Evolutionary conservation across 2,888 invertebrate species (phyloP), one percentile per base, ranked within the genome.

Genomic region (Cataglyphis livida): DNA sequence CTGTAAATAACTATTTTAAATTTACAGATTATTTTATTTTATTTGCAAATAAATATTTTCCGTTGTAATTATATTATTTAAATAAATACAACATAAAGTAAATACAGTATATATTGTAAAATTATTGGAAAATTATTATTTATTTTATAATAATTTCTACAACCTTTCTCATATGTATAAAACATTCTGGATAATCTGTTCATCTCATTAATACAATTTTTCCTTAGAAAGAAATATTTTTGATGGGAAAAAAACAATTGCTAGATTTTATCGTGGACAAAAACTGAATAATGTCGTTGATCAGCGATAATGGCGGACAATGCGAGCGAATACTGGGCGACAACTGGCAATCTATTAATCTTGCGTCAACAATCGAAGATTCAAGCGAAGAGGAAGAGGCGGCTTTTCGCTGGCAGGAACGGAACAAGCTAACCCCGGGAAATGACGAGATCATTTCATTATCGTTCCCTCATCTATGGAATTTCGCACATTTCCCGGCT

Each of bases 371-470:
- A 59, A 44, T 78, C 21, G 21, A 41, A 2, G 32, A 68, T 28
- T 76, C 25, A 32, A 32, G 51, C 51, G 18, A 59, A 44, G 57
- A 32, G 41, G 15, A 44, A 41, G 57, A 25, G 28, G 1, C 25
- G 25, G 65, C 25, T 75, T 75, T 35, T 48, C 35, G 25, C 0
- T 1, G 15, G 15, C 25, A 66, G 38, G 18, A 54, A 38, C 44
- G 73, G 76, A 76, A 76, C 79, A 82, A 74, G 79, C 68, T 84
- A 85, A 70, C 61, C 64, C 64, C 71, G 83, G 84, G 86, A 87
- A 87, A 88, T 85, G 81, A 85, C 78, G 79, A 82, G 82, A 88
- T 89, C 86, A 87, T 89, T 87, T 86, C 82, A 87, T 89, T 88
- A 89, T 74, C 62, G 66, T 82, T 64, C n/a, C 74, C 74, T 76